Conservation (phyloP, 2,113 vertebrate species). For the Eidolon helvum region DNA sequence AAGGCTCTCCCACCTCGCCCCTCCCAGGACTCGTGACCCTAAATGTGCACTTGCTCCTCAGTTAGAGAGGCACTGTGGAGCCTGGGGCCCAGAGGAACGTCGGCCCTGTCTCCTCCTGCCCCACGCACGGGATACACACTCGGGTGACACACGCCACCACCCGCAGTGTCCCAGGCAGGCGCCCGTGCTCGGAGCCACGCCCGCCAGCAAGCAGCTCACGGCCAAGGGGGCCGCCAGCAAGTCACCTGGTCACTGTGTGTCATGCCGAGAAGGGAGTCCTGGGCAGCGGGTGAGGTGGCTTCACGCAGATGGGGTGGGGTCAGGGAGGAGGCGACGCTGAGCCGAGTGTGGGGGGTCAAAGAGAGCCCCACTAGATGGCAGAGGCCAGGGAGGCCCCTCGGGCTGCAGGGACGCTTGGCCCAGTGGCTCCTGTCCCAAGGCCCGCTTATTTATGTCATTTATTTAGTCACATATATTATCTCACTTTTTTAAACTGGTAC, state of each 20-base stretch:
- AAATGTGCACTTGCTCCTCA: fast-evolving
- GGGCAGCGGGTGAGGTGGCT: fast-evolving
- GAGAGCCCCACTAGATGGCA: not conserved
- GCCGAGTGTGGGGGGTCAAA: not conserved
- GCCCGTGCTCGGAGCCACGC: fast-evolving
- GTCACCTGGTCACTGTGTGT: not conserved
- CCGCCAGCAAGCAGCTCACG: not conserved
- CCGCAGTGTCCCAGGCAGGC: fast-evolving
- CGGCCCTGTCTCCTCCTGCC: no score
- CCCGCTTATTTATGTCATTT: no score
- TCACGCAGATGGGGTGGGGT: no score
- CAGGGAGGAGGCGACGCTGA: not conserved
- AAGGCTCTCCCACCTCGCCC: not conserved
- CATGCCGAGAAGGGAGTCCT: not conserved
- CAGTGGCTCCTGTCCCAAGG: not conserved
- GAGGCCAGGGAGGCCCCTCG: no score
- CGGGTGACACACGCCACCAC: not conserved
- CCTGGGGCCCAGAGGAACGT: not conserved
- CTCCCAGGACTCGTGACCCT: not conserved
- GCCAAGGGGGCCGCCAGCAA: not conserved
- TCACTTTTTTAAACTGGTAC: not conserved
- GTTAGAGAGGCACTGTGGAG: not conserved
- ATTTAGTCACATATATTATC: not conserved
- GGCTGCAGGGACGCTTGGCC: not conserved
- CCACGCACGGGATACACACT: fast-evolving